Conservation (phyloP, 2,797 vertebrate genomes). For the Gallinago nigripennis region DNA sequence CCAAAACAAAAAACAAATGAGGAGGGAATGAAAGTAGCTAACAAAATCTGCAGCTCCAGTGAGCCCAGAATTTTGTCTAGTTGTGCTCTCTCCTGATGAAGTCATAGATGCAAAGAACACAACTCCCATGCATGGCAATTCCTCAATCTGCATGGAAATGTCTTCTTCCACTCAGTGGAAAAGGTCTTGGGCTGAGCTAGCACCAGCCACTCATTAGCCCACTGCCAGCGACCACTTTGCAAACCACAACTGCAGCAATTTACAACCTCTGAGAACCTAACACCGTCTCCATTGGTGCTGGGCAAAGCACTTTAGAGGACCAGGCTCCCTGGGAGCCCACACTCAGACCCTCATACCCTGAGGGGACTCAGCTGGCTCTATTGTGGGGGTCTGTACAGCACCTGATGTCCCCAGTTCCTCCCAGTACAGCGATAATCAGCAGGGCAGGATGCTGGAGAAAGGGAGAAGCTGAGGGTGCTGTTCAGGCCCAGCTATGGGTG, state of each 20-base stretch:
- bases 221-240: neutral
- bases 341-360: neutral
- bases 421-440: neutral
- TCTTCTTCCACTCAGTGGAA: neutral
- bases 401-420: neutral
- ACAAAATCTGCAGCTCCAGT: neutral
- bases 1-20: neutral
- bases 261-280: neutral
- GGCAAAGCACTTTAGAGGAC: neutral
- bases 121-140: neutral
- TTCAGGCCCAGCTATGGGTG: rapidly evolving
- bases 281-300: neutral
- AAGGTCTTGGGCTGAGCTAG: neutral
- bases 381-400: neutral
- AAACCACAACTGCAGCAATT: neutral
- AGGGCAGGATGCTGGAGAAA: neutral
- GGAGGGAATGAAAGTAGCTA: neutral
- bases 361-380: neutral
- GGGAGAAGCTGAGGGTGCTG: neutral
- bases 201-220: neutral
- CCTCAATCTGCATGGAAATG: neutral
- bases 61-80: neutral
- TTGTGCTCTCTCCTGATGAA: neutral
- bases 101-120: neutral
- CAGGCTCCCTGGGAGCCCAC: neutral